Evolutionary conservation across 2,113 vertebrate genomes (phyloP), one percentile per base, ranked within the genome.

Genomic region (Puma concolor): DNA sequence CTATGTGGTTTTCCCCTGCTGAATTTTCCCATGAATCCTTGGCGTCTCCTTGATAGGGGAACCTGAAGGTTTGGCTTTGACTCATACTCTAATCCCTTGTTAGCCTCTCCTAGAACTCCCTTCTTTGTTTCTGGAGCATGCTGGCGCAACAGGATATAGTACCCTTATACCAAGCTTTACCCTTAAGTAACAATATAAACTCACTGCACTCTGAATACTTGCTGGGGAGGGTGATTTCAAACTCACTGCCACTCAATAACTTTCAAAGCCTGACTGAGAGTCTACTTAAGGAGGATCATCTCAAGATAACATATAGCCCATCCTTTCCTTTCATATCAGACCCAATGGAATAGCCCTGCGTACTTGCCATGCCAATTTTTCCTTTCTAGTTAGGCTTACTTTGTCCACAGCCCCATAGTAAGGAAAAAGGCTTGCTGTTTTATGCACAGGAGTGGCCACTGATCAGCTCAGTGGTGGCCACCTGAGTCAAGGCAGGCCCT

Each of bases 161-260:
- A 88, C 5, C 5, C 76, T 29, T 95, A 80, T 25, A 88, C 4
- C 67, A 66, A 77, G 6, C 50, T 93, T 7, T 84, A 82, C 54
- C 1, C 69, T 86, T 82, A 86, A 88, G n/a, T 80, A 81, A 44
- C 31, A 66, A 94, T 64, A 86, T 48, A 82, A 96, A 67, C 8
- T 97, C 48, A 96, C 38, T 92, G 31, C 29, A 81, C 5, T 85
- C 83, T 71, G 64, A 92, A 7, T 90, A 91, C 44, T 95, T 94
- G 10, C 21, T 85, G 21, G 41, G 57, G 52, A 96, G 7, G 36
- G 10, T 38, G 16, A 50, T 86, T 67, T 93, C 69, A 88, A 96
- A 84, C 19, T 88, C 72, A 87, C n/a, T 91, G n/a, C 54, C 44
- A 87, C 23, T 91, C 8, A 48, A 81, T 69, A 77, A 13, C 50